These are phyloP conservation scores for Strix occidentalis DNA, from an alignment of 2,797 vertebrate species.

Conservation along the genomic window DNA sequence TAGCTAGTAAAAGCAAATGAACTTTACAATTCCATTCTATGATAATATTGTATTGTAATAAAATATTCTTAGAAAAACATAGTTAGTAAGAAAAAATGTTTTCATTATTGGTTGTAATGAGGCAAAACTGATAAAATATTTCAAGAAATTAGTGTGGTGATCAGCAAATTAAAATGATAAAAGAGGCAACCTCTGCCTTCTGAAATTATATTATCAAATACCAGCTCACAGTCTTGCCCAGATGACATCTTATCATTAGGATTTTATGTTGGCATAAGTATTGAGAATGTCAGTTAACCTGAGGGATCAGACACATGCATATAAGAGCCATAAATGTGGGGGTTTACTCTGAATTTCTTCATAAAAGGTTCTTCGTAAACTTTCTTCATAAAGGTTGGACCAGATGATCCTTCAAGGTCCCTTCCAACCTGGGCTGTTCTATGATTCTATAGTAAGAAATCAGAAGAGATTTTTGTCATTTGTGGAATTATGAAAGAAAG, in stretches of 20 bases:
- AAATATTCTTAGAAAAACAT: not conserved
- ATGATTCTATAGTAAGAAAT: not conserved
- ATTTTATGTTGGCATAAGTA: not conserved
- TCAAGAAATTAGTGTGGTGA: not conserved
- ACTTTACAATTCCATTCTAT: not conserved
- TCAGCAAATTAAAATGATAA: not conserved
- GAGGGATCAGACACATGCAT: not conserved
- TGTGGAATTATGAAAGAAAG: not conserved
- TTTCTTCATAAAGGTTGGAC: not conserved
- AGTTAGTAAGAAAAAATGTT: not conserved
- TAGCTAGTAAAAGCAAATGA: not conserved
- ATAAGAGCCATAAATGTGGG: not conserved
- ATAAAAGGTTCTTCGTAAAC: not conserved
- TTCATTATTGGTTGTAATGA: not conserved
- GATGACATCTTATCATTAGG: not conserved
- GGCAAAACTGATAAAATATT: not conserved
- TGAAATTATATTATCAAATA: not conserved
- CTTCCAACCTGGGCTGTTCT: not conserved
- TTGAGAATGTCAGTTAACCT: not conserved
- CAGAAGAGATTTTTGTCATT: not conserved
- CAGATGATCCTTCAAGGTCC: not conserved
- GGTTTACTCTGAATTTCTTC: not conserved
- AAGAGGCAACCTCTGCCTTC: not conserved
- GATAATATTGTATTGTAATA: not conserved
- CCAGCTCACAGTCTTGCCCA: not conserved